Evolutionary conservation across 2,797 vertebrate genomes (phyloP).

Genomic region (Odontamblyopus rebecca): DNA sequence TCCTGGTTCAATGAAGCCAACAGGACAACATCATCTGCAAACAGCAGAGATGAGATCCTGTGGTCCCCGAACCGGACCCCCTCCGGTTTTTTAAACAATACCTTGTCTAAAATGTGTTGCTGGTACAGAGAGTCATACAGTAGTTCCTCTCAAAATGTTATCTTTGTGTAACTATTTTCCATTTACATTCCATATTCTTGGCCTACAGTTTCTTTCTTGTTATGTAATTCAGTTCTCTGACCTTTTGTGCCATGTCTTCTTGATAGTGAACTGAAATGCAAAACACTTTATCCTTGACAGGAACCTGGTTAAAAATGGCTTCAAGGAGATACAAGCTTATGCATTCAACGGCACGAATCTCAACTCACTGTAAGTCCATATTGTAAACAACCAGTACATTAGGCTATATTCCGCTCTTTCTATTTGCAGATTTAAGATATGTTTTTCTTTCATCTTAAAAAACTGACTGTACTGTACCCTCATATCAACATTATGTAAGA

Average conservation of each 20-base stretch:
- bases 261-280: constrained; percentile 33
- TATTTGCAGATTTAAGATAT: constrained; percentile 19
- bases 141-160: neutral
- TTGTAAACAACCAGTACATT: neutral
- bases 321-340: constrained; percentile 86
- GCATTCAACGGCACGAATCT: constrained; percentile 90
- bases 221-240: constrained; percentile 44
- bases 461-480: constrained; percentile 69
- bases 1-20: too few relatives aligned
- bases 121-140: neutral
- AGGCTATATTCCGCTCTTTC: neutral
- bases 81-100: neutral
- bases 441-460: constrained; percentile 48
- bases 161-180: neutral
- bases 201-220: constrained; percentile 23
- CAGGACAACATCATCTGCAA: too few relatives aligned
- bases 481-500: constrained; percentile 67
- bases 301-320: constrained; percentile 88
- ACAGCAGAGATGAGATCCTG: too few relatives aligned
- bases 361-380: constrained; percentile 83
- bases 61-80: too few relatives aligned
- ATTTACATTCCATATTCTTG: constrained; percentile 14
- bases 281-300: constrained; percentile 68
- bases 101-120: neutral
- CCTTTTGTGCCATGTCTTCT: constrained; percentile 36